These are phyloP conservation scores for Trachelus troglodyta DNA, from an alignment of 2,888 invertebrate species.

Conservation along the genomic window DNA sequence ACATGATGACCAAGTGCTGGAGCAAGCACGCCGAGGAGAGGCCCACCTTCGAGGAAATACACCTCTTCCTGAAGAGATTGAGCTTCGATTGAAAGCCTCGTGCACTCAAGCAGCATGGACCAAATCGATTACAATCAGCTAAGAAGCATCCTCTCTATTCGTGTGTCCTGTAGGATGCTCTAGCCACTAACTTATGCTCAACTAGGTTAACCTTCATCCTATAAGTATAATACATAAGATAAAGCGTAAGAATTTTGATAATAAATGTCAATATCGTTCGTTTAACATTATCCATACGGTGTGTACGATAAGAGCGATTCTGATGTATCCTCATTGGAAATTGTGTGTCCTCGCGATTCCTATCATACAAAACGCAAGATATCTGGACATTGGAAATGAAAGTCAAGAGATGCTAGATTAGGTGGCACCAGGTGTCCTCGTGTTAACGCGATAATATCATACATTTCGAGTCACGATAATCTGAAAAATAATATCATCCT, in stretches of 20 bases:
- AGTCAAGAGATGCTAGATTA: background rate
- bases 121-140: conserved; percentile 63
- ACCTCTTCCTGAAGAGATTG: conserved; percentile 76
- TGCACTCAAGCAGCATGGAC: conserved; percentile 48
- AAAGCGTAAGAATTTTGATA: conserved; percentile 32
- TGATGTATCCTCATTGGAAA: background rate
- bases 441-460: background rate
- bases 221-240: conserved; percentile 39
- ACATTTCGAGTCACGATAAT: background rate
- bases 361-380: background rate
- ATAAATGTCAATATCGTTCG: conserved; percentile 27
- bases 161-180: conserved; percentile 50
- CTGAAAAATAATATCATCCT: background rate
- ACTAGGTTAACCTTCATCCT: conserved; percentile 61
- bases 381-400: background rate
- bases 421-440: background rate
- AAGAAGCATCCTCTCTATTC: conserved; percentile 50
- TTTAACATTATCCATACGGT: background rate
- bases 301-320: background rate
- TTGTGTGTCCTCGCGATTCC: background rate
- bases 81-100: conserved; percentile 51
- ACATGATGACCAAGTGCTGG: conserved; percentile 94
- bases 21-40: conserved; percentile 82
- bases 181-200: conserved; percentile 64
- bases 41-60: conserved; percentile 89